Evolutionary conservation across 2,888 invertebrate species (phyloP).

Genomic region (Lottia gigantea): DNA sequence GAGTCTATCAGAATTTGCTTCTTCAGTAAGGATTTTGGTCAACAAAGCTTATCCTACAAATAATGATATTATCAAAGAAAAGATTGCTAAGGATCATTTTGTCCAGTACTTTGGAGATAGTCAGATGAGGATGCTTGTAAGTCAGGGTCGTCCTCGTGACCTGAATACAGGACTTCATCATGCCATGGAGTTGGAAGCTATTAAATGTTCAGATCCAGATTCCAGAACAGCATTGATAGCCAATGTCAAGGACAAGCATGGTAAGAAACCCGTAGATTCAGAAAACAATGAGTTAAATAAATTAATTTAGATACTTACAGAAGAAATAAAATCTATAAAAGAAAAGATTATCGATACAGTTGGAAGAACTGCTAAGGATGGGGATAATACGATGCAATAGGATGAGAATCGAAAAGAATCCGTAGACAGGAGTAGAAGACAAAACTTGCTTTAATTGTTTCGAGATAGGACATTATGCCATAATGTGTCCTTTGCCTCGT

Average conservation of each 20-base stretch:
- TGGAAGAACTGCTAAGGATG: background rate
- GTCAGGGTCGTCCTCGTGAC: background rate
- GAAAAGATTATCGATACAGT: background rate
- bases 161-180: background rate
- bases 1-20: background rate
- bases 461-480: background rate
- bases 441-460: background rate
- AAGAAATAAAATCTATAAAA: background rate
- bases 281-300: background rate
- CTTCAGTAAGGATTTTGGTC: background rate
- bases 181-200: constrained; percentile 4
- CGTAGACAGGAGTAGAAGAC: background rate
- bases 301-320: background rate
- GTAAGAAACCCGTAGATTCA: background rate
- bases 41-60: background rate
- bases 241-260: background rate
- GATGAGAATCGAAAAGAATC: background rate
- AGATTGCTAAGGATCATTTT: background rate
- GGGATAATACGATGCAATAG: background rate
- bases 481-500: background rate
- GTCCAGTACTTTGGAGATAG: constrained; percentile 3
- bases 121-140: background rate
- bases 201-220: background rate
- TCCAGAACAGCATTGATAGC: background rate
- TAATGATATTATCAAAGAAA: background rate